A percentile compares a stretch with the other conserved stretches of the same genome.
Conservation (phyloP, 2,888 invertebrate species). For the Drosophila kambysellisi region DNA sequence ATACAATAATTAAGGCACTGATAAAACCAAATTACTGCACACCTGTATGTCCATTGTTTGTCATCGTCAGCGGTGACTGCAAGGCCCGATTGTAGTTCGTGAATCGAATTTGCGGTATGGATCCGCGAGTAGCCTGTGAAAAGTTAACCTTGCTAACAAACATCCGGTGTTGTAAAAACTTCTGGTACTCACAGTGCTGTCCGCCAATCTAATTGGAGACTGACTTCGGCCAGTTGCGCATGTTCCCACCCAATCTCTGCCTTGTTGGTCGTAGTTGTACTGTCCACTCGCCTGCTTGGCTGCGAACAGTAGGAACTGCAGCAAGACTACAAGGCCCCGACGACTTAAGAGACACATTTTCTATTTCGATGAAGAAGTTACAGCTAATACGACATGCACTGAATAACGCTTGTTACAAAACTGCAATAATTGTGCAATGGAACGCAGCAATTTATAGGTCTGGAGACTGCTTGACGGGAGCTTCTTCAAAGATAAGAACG, state of each 20-base stretch:
- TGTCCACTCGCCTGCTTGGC: conserved; percentile 43
- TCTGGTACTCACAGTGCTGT: conserved; percentile 31
- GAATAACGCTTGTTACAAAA: conserved; percentile 37
- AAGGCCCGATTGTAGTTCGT: conserved; percentile 87
- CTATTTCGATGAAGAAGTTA: not conserved
- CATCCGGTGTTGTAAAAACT: rapidly evolving
- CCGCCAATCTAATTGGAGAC: conserved; percentile 16
- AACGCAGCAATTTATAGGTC: conserved; percentile 56
- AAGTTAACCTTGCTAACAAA: no score
- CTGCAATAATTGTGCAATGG: conserved; percentile 35
- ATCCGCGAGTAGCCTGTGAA: conserved; percentile 36
- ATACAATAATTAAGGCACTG: not conserved
- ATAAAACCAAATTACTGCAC: not conserved
- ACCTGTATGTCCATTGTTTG: conserved; percentile 89
- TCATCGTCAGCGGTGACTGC: conserved; percentile 87
- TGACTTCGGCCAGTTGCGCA: conserved; percentile 38
- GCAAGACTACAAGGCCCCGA: conserved; percentile 4
- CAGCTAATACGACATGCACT: conserved; percentile 16
- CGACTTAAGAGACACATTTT: conserved; percentile 24
- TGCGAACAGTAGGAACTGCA: conserved; percentile 24
- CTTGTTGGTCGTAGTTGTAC: conserved; percentile 66
- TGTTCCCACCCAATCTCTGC: conserved; percentile 58
- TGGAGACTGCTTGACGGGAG: conserved; percentile 1
- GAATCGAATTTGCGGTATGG: conserved; percentile 56
- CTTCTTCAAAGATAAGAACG: conserved; percentile 43